A percentile compares a stretch with the other conserved stretches of the same genome.
phyloP scores from a whole-genome alignment of 92 coral and sea anemone genomes.

The Siderastrea radians region DNA sequence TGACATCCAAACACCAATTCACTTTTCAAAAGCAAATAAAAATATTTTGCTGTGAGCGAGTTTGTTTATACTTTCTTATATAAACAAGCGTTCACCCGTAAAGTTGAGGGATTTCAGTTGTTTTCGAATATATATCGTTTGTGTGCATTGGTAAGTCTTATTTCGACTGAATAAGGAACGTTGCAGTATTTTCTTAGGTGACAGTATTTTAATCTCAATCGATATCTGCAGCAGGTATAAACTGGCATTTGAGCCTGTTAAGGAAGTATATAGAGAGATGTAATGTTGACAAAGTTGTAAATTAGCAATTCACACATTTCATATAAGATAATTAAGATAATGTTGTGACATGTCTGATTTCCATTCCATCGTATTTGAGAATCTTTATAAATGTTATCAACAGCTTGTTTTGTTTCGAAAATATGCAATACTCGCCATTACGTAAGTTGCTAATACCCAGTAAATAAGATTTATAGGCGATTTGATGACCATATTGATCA shows the following conservation, averaged over 20 bases:
- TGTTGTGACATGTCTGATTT: conserved; percentile 24
- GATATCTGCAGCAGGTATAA: too few relatives aligned
- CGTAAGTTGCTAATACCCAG: not conserved
- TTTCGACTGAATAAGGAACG: not conserved
- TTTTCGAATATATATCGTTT: not conserved
- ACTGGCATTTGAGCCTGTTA: not conserved
- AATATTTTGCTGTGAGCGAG: conserved; percentile 49
- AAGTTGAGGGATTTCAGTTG: not conserved
- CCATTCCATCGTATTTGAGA: not conserved
- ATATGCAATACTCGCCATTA: not conserved
- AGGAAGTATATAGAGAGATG: not conserved
- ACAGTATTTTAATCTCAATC: too few relatives aligned
- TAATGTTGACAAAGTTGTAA: not conserved
- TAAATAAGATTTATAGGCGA: not conserved
- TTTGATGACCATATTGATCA: conserved; percentile 3
- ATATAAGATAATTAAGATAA: not conserved
- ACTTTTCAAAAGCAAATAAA: conserved; percentile 42
- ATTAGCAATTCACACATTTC: conserved; percentile 1
- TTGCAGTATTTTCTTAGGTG: too few relatives aligned
- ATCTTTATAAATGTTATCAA: conserved; percentile 10
- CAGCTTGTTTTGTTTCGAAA: not conserved
- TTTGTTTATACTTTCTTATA: conserved; percentile 63
- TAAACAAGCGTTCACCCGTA: conserved; percentile 56
- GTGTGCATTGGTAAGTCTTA: not conserved
- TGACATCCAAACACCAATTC: conserved; percentile 59